Evolutionary conservation across 1,140 invertebrate genomes (phyloP).

Genomic region (Euborellia annulipes): DNA sequence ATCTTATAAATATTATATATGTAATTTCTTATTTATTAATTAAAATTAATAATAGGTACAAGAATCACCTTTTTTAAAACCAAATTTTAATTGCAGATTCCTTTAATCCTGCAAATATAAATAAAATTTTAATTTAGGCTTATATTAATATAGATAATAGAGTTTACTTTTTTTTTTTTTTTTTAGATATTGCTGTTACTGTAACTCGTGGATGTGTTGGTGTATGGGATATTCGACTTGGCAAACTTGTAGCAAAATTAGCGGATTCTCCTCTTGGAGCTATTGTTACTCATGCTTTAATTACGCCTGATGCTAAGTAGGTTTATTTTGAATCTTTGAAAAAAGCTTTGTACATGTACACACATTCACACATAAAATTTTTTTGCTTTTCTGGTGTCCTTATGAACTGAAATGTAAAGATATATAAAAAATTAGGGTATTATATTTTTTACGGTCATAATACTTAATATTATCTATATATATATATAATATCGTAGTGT

Average conservation of each 20-base stretch:
- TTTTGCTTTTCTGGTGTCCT: too few species aligned
- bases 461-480: too few species aligned
- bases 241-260: conserved; percentile 65
- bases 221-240: conserved; percentile 83
- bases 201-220: conserved; percentile 87
- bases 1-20: too few species aligned
- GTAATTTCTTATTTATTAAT: too few species aligned
- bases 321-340: conserved; percentile 10
- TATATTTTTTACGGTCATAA: too few species aligned
- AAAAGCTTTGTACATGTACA: too few species aligned
- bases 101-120: not conserved
- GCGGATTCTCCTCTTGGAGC: conserved; percentile 85
- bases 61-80: conserved; percentile 10
- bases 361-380: too few species aligned
- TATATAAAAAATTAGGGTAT: too few species aligned
- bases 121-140: not conserved
- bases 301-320: conserved; percentile 68
- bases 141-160: conserved; percentile 3
- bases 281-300: conserved; percentile 82
- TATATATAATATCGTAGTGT: too few species aligned
- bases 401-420: too few species aligned
- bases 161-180: not conserved
- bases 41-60: not conserved
- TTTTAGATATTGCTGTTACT: conserved; percentile 53
- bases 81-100: too few species aligned